A percentile compares a stretch with the other conserved stretches of the same genome.
These are phyloP conservation scores for Rhincodon typus DNA, from an alignment of 2,797 vertebrate genomes.

Conservation along the genomic window DNA sequence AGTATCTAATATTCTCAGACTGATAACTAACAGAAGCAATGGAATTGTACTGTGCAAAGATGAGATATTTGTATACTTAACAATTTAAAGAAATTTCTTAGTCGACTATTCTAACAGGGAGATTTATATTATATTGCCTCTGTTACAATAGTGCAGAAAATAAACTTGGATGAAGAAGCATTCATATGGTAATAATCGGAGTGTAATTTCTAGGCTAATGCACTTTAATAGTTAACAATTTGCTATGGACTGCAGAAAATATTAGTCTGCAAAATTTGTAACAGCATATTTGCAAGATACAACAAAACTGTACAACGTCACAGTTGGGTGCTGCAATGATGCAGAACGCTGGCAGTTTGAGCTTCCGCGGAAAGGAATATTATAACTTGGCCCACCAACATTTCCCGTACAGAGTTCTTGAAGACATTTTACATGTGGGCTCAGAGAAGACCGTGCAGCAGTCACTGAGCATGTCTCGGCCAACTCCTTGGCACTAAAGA, in stretches of 20 bases:
- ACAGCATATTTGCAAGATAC: constrained; percentile 22
- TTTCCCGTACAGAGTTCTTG: background rate
- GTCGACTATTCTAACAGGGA: background rate
- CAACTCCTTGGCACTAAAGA: background rate
- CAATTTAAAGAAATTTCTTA: background rate
- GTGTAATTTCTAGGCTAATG: background rate
- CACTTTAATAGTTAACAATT: constrained; percentile 16
- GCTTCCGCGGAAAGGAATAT: background rate
- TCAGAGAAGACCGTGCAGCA: background rate
- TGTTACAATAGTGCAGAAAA: background rate
- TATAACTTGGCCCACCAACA: background rate
- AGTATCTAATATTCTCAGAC: background rate
- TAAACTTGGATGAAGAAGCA: background rate
- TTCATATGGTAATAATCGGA: background rate
- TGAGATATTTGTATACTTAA: background rate
- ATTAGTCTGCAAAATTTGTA: background rate
- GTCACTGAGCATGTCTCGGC: background rate
- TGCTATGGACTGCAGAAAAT: background rate
- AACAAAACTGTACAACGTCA: background rate
- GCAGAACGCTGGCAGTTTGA: constrained; percentile 17
- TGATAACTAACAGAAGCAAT: background rate
- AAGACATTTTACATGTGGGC: background rate
- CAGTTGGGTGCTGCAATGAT: background rate
- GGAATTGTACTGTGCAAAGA: background rate
- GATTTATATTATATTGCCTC: background rate